These are phyloP conservation scores for Tiliqua scincoides DNA, from an alignment of 2,113 vertebrate genomes.

Conservation along the genomic window DNA sequence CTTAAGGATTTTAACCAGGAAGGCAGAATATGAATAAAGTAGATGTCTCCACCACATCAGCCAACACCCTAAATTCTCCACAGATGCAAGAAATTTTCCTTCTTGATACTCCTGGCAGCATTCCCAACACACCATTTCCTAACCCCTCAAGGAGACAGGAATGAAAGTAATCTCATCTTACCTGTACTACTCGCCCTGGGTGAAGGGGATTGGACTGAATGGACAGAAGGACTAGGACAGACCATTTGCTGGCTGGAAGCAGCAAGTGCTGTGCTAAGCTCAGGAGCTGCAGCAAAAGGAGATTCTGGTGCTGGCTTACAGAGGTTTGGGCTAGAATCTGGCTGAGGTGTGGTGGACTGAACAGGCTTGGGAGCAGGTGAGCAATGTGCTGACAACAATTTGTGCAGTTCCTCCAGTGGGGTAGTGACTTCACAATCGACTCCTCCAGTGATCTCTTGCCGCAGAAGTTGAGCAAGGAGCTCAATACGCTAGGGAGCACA, in stretches of 20 bases:
- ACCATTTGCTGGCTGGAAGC: conserved; percentile 6
- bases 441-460: conserved; percentile 49
- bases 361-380: conserved; percentile 17
- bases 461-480: conserved; percentile 59
- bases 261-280: not conserved
- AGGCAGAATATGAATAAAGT: not conserved
- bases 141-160: not conserved
- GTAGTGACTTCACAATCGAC: not conserved
- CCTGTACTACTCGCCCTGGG: conserved; percentile 32
- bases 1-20: not conserved
- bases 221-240: conserved; percentile 38
- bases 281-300: not conserved
- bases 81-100: no score
- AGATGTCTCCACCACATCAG: not conserved
- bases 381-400: conserved; percentile 26
- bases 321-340: not conserved
- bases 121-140: no score
- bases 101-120: no score
- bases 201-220: not conserved
- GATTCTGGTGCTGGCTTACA: not conserved
- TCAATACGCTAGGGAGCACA: conserved; percentile 50
- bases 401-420: conserved; percentile 50
- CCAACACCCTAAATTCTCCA: not conserved
- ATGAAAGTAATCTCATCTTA: conserved; percentile 36
- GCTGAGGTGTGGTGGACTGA: not conserved